Evolutionary conservation across 2,888 invertebrate species (phyloP), one percentile per base, ranked within the genome.

Genomic region (Isotomurus palustris): DNA sequence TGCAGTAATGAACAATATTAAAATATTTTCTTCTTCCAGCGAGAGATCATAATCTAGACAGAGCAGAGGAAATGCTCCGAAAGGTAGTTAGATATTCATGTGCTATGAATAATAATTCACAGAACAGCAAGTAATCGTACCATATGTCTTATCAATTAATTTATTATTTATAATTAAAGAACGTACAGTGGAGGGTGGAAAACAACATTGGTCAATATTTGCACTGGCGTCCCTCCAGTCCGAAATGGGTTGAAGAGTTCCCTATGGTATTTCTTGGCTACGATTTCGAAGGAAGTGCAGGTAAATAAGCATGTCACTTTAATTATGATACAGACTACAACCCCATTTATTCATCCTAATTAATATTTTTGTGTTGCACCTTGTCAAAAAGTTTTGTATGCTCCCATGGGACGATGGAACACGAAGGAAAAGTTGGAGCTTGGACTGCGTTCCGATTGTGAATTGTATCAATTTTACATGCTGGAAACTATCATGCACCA

Each of bases 1-100:
- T 32, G 12, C 12, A 12, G 8, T 12, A 12, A 32, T 8, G 12
- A 32, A 12, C 32, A 32, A 12, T 32, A 32, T 12, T 32, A 12
- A 32, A 12, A 32, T 12, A 12, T 12, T 32, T 32, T 8, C 12
- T 8, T 12, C 8, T 24, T 21, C 3, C 32, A 61, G 61, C 61
- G 4, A 28, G 61, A 36, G 57, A 61, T 12, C 51, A 47, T 44
- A 53, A 61, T 19, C 29, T 57, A 29, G 52, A 47, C 2, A 57
- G 58, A 44, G 61, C 61, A 8, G 57, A 61, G n/a, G 54, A 57
- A 1, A 61, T 61, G 61, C 22, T 61, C 3, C 22, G 61, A 38
- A 58, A 54, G 54, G 57, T 54, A 55, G 8, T 51, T 25, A 41
- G 25, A 19, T 32, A 28, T 25, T 47, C n/a, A 35, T 12, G 35